Base-by-base conservation (phyloP, 2,113 vertebrate genomes). In the Hippopotamus amphibius region DNA sequence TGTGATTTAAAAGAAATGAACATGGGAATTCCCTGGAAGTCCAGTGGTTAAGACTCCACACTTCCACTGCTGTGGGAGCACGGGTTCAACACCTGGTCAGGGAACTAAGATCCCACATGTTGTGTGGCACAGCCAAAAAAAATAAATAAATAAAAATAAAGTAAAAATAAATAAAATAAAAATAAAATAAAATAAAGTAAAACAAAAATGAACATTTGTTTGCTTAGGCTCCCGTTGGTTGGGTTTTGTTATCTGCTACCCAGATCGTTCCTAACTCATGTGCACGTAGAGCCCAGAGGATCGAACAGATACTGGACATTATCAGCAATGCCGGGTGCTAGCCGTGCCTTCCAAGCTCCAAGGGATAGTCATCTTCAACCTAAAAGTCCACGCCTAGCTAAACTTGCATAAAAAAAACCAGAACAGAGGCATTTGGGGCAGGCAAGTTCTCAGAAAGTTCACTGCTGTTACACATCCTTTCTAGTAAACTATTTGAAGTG, bases 141-240 rank as follows among this genome's bases (percentile, higher is more conserved):
- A 43, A 26, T 15, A 46, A 46, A 16, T 11, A 15, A 30, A 26
- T 48, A 30, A 77, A n/a, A 33, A 21, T 12, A 53, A 77, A 33
- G 55, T 57, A 2, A 17, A 50, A 46, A 77, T 15, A 48, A 16
- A 43, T 46, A 46, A 46, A 46, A n/a, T 71, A 71, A 71, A 37
- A 37, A 37, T 37, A 37, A 37, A 37, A 28, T 30, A 6, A 50
- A 76, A 50, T 33, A 50, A 33, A 33, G 33, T 53, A 66, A 53
- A 22, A 24, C 48, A 46, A n/a, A 37, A n/a, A 37, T 37, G 59
- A 53, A 53, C 1, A 2, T 28, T 26, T 48, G 28, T 59, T 48
- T 30, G 28, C 33, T 16, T 59, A 9, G 21, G 43, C 6, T 57
- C 17, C 26, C 0, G 0, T 24, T 3, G 16, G 46, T 55, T 65